A percentile compares a stretch with the other conserved stretches of the same genome.
Conservation (phyloP, 2,888 invertebrate genomes). For the Globia sparganii region DNA sequence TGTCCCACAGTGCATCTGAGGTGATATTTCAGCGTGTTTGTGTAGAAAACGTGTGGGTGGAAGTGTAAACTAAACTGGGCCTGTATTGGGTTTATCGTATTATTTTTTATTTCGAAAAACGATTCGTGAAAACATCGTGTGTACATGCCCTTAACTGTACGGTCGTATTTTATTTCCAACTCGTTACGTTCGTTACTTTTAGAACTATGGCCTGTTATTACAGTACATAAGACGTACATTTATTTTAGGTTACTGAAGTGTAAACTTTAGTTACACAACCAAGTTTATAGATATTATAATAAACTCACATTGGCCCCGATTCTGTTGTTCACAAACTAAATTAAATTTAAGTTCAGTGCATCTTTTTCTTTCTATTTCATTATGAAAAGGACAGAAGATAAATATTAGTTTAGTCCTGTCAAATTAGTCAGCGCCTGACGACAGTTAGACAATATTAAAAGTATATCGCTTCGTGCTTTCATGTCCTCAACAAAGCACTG, state of each 20-base stretch:
- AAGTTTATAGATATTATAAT: conserved; percentile 34
- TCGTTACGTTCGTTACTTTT: conserved; percentile 44
- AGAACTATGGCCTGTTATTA: conserved; percentile 26
- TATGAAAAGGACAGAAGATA: too few species aligned
- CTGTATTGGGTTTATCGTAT: background rate
- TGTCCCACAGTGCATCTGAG: background rate
- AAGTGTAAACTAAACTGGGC: background rate
- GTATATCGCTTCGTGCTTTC: background rate
- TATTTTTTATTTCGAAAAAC: background rate
- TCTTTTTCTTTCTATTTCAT: too few species aligned
- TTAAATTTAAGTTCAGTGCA: too few species aligned
- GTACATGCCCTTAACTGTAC: background rate
- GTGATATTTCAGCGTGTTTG: background rate
- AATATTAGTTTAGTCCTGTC: too few species aligned
- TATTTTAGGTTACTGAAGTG: conserved; percentile 42
- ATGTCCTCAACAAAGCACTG: background rate
- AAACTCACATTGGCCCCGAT: background rate
- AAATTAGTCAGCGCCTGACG: too few species aligned
- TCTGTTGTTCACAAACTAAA: too few species aligned
- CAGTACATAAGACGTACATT: conserved; percentile 21
- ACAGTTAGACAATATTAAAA: background rate
- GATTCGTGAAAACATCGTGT: background rate
- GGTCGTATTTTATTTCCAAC: conserved; percentile 38
- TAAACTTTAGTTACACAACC: conserved; percentile 12
- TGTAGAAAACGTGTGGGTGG: background rate